Evolutionary conservation across 2,113 vertebrate genomes (phyloP), one percentile per base, ranked within the genome.

Genomic region (Neofelis nebulosa): DNA sequence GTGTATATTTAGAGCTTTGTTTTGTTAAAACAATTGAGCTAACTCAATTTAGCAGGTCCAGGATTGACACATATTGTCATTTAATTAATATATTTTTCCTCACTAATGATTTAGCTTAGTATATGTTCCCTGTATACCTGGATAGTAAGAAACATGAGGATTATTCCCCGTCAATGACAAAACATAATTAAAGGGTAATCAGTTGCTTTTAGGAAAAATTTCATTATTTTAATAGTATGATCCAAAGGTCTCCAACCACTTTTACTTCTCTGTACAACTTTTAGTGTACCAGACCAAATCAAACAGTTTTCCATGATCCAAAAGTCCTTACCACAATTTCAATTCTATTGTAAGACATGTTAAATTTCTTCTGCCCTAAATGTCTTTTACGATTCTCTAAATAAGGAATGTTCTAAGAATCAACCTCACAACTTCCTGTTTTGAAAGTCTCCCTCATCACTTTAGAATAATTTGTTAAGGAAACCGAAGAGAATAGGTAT

Each of bases 131-230:
- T 90, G 21, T 95, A 21, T 41, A 65, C 29, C 89, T 27, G 29
- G 1, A 87, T 69, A 90, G 31, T 27, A 89, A 95, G 55, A 88
- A 90, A 83, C 82, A 94, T 78, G 78, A 84, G 65, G 96, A 88
- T 90, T 80, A 81, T 63, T 55, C 14, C 19, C 29, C 74, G 69
- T 52, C 29, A 95, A 25, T 94, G 74, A 95, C 86, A 61, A 96
- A 79, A 93, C 19, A 10, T 79, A 96, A 96, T 93, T 97, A 91
- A 89, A 68, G 38, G 19, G 16, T 89, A 85, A 82, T 95, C 79
- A 48, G 92, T 74, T 94, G 13, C 15, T 38, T 52, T 95, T 57
- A 92, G 21, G 41, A 96, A 94, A 95, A 84, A 83, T 38, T 8
- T 65, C 29, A 63, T 73, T 31, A 33, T 82, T 55, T 91, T 79